These are phyloP conservation scores for Micoletzkya japonica DNA, from an alignment of 2,888 invertebrate genomes.

Conservation along the genomic window DNA sequence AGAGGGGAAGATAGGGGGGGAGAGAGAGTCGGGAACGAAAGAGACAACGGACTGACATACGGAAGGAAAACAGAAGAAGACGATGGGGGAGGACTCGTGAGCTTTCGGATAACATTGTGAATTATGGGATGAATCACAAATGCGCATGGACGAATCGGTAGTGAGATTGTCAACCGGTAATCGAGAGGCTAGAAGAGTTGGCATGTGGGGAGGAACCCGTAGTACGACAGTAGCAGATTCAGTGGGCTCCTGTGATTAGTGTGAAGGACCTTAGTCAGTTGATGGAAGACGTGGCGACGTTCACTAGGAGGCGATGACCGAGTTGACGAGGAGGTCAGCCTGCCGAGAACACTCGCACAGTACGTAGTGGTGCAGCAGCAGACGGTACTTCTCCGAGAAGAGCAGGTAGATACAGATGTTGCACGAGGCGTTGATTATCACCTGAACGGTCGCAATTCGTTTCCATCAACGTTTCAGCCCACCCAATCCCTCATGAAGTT, in stretches of 20 bases:
- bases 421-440: slow-evolving; percentile 57
- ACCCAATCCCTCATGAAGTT: no score
- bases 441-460: no score
- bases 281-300: not conserved
- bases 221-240: not conserved
- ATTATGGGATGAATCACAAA: not conserved
- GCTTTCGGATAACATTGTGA: not conserved
- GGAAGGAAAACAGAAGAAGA: not conserved
- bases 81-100: no score
- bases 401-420: slow-evolving; percentile 60
- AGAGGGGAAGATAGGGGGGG: not conserved
- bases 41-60: not conserved
- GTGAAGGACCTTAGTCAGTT: no score
- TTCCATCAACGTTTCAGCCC: no score
- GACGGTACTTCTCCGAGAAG: slow-evolving; percentile 60
- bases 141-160: not conserved
- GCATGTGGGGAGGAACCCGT: not conserved
- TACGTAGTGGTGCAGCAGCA: slow-evolving; percentile 53
- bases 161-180: no score
- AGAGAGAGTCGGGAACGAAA: not conserved
- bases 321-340: slow-evolving; percentile 51
- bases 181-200: not conserved
- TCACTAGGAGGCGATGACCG: slow-evolving; percentile 32
- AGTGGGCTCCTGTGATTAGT: no score
- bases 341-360: slow-evolving; percentile 52